These are phyloP conservation scores for Osmerus mordax DNA, from an alignment of 2,113 vertebrate genomes.

Conservation along the genomic window DNA sequence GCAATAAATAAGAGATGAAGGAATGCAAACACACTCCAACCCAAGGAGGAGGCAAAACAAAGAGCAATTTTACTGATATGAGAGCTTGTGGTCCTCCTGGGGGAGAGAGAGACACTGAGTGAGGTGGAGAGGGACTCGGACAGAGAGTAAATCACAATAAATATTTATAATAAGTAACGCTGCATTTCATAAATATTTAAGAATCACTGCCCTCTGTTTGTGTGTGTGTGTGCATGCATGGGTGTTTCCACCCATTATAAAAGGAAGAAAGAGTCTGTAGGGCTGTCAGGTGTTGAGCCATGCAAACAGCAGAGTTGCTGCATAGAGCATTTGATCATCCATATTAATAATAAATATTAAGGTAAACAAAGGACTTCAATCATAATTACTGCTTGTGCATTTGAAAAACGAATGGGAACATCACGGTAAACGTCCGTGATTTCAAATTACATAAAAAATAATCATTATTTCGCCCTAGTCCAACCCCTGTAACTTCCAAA, in stretches of 20 bases:
- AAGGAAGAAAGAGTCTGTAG: conserved; percentile 42
- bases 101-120: conserved; percentile 15
- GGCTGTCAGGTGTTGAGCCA: conserved; percentile 47
- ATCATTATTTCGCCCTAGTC: no score
- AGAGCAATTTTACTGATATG: conserved; percentile 60
- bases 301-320: conserved; percentile 50
- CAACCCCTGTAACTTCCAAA: conserved; percentile 6
- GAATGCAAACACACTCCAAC: conserved; percentile 50
- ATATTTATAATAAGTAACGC: conserved; percentile 75
- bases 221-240: conserved; percentile 25
- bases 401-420: conserved; percentile 42
- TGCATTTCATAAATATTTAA: conserved; percentile 70
- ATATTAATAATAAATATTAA: conserved; percentile 60
- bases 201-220: conserved; percentile 24
- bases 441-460: no score
- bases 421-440: neutral
- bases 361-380: conserved; percentile 44
- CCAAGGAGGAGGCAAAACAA: conserved; percentile 39
- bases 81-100: conserved; percentile 54
- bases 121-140: conserved; percentile 46
- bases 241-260: conserved; percentile 28
- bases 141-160: conserved; percentile 75
- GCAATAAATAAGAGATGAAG: conserved; percentile 64
- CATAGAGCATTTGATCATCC: conserved; percentile 47
- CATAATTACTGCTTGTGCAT: conserved; percentile 38